These are phyloP conservation scores for Characodon lateralis DNA, from an alignment of 2,797 vertebrate species.

Conservation along the genomic window DNA sequence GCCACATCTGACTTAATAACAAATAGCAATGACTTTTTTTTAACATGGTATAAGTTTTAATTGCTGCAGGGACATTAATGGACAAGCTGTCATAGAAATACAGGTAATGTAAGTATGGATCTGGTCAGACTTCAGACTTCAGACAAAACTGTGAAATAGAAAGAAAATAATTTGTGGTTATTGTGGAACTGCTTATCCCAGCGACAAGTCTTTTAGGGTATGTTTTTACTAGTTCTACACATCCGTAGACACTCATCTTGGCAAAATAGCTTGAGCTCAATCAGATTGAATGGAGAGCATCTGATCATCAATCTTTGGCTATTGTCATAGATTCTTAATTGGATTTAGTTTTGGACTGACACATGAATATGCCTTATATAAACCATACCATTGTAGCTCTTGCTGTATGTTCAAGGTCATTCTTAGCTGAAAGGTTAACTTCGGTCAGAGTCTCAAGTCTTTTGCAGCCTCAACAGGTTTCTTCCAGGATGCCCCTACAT, in stretches of 20 bases:
- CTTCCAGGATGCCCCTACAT: background rate
- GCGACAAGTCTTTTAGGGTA: background rate
- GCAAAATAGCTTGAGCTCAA: background rate
- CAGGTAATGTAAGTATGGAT: too few relatives aligned
- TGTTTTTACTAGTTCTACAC: too few relatives aligned
- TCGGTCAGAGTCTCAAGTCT: too few relatives aligned
- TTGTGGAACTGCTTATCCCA: too few relatives aligned
- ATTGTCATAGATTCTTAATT: background rate
- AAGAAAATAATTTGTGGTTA: background rate
- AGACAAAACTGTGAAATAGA: background rate
- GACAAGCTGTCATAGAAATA: background rate
- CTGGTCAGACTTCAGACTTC: background rate
- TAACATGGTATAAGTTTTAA: background rate
- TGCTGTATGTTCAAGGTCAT: background rate
- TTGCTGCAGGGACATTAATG: background rate
- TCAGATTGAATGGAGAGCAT: background rate
- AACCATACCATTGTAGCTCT: background rate
- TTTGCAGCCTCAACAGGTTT: too few relatives aligned
- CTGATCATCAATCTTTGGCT: background rate
- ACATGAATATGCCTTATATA: background rate
- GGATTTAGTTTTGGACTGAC: background rate
- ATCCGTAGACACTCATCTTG: background rate
- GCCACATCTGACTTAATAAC: background rate
- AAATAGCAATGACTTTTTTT: background rate
- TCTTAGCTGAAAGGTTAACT: too few relatives aligned